Evolutionary conservation across 2,888 invertebrate species (phyloP).

Genomic region (Eudasyphora cyanicolor): DNA sequence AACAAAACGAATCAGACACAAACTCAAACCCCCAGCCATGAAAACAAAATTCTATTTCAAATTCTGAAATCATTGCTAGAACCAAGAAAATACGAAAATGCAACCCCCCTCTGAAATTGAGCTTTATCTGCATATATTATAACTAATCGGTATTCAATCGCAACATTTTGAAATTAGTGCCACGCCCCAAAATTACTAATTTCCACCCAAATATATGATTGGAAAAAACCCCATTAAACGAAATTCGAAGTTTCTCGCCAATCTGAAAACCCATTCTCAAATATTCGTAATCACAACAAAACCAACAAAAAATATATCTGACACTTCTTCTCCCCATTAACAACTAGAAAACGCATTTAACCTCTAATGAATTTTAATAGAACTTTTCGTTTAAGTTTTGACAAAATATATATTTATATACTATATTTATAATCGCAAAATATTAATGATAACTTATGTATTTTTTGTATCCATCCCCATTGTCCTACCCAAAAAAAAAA

Average conservation of each 20-base stretch:
- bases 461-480: constrained; percentile 38
- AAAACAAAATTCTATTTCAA: constrained; percentile 38
- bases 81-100: constrained; percentile 10
- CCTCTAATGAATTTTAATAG: constrained; percentile 32
- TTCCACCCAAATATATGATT: neutral
- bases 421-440: constrained; percentile 23
- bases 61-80: constrained; percentile 25
- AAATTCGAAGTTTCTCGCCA: neutral
- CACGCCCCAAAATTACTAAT: constrained; percentile 24
- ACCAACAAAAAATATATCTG: neutral
- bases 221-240: neutral
- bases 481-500: constrained; percentile 8
- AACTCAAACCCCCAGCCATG: constrained; percentile 47
- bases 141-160: constrained; percentile 9
- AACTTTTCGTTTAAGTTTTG: constrained; percentile 35
- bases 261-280: neutral
- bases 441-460: constrained; percentile 42
- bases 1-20: constrained; percentile 14
- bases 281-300: neutral
- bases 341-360: constrained; percentile 20
- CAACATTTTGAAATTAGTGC: constrained; percentile 8
- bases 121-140: neutral
- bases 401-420: neutral
- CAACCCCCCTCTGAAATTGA: constrained; percentile 15
- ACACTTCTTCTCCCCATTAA: neutral